phyloP scores from a whole-genome alignment of 2,113 vertebrate genomes.

The Manacus vitellinus region DNA sequence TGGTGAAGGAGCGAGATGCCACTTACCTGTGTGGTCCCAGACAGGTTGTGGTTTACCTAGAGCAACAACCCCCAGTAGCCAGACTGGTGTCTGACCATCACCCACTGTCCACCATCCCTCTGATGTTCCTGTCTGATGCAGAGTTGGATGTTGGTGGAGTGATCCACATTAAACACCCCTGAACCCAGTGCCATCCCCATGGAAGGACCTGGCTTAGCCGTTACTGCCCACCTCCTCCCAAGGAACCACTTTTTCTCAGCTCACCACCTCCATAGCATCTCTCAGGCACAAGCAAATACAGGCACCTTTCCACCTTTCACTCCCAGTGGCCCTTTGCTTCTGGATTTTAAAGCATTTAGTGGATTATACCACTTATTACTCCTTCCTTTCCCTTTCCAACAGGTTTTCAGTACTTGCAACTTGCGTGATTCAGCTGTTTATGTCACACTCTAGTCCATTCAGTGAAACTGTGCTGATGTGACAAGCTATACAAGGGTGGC shows the following conservation, averaged over 20 bases:
- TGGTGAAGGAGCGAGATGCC: neutral
- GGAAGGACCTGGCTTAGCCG: neutral
- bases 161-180: neutral
- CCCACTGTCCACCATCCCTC: fast-evolving
- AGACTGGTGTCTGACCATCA: neutral
- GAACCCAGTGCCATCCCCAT: neutral
- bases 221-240: neutral
- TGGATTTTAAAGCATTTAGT: neutral
- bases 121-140: neutral
- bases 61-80: neutral
- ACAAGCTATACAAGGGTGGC: neutral
- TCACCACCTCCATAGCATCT: neutral
- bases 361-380: neutral
- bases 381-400: neutral
- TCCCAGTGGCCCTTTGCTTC: neutral
- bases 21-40: neutral
- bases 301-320: neutral
- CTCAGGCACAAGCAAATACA: neutral
- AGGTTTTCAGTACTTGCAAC: neutral
- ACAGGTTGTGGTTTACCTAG: neutral
- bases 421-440: neutral
- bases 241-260: neutral
- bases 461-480: neutral
- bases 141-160: neutral
- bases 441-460: neutral